phyloP scores from a whole-genome alignment of 2,888 invertebrate genomes.

The Osmoderma eremita region DNA sequence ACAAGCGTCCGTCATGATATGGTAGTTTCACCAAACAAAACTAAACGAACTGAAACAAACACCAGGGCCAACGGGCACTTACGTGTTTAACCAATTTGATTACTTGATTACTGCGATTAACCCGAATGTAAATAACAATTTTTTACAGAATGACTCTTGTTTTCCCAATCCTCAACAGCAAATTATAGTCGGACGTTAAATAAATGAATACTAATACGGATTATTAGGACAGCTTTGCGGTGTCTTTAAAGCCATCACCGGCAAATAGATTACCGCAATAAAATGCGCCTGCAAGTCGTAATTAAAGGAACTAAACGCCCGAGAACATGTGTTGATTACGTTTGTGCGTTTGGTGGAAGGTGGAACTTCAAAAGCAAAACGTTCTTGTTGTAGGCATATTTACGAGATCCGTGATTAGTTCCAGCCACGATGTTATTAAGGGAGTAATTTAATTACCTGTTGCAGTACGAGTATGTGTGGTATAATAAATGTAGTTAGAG shows the following conservation, averaged over 20 bases:
- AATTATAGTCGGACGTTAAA: not conserved
- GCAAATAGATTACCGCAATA: slow-evolving; percentile 25
- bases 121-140: slow-evolving; percentile 24
- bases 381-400: too few species aligned
- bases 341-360: not conserved
- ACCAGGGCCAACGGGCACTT: slow-evolving; percentile 15
- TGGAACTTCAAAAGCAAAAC: slow-evolving; percentile 12
- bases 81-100: slow-evolving; percentile 16
- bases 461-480: too few species aligned
- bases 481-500: too few species aligned
- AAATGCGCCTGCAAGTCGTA: slow-evolving; percentile 12
- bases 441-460: too few species aligned
- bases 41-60: not conserved
- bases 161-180: not conserved
- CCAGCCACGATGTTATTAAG: too few species aligned
- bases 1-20: too few species aligned
- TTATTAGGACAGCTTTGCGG: slow-evolving; percentile 7
- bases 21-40: too few species aligned
- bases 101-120: slow-evolving; percentile 16
- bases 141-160: not conserved
- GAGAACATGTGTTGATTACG: not conserved
- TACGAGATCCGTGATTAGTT: too few species aligned
- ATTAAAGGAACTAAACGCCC: slow-evolving; percentile 11
- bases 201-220: slow-evolving; percentile 13
- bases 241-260: slow-evolving; percentile 9